Evolutionary conservation across 2,113 vertebrate genomes (phyloP).

Genomic region (Heterochromis multidens): DNA sequence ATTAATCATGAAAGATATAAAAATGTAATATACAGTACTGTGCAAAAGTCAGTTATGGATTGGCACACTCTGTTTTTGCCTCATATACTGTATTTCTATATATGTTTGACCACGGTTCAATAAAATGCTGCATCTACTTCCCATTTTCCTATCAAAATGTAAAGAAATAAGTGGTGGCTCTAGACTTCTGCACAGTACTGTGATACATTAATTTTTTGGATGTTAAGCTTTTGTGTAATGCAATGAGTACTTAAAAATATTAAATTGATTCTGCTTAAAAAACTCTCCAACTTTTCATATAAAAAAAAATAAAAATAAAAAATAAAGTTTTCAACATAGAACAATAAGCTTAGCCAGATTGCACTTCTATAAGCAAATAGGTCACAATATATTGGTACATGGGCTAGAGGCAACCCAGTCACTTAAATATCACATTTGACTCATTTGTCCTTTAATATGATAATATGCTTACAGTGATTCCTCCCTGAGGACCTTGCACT

Average conservation of each 20-base stretch:
- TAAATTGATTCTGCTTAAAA: neutral
- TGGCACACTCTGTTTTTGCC: neutral
- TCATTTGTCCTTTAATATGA: slow-evolving; percentile 12
- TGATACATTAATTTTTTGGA: neutral
- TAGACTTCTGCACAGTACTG: neutral
- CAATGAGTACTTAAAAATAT: neutral
- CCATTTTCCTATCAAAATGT: neutral
- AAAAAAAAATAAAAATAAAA: neutral
- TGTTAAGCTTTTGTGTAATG: neutral
- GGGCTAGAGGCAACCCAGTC: neutral
- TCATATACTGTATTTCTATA: neutral
- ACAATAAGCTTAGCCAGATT: neutral
- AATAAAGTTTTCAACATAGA: neutral
- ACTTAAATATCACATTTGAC: neutral
- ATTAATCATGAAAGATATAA: neutral
- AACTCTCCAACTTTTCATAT: neutral
- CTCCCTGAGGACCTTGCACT: neutral
- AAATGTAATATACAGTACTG: neutral
- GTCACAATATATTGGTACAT: slow-evolving; percentile 6
- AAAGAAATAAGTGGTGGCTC: neutral
- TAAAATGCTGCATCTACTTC: neutral
- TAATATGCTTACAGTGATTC: neutral
- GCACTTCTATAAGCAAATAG: neutral
- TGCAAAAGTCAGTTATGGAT: neutral
- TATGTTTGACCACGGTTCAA: neutral